Base-by-base conservation (phyloP, 2,888 invertebrate species). In the Mythimna ferrago region DNA sequence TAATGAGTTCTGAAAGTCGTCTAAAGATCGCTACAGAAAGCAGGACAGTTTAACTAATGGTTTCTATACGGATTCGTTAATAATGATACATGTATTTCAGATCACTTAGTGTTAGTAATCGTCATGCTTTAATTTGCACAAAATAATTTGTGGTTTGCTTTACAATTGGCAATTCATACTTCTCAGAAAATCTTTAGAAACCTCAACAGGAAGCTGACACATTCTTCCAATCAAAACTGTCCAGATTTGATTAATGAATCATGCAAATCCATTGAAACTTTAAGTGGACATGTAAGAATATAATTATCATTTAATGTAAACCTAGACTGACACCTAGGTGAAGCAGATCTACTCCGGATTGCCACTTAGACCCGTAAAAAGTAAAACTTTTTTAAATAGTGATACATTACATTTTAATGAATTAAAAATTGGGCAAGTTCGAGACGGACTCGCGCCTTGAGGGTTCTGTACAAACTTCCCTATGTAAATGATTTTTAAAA, bases 141-240 rank as follows among this genome's bases (percentile, higher is more conserved):
- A 58, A 80, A 54, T 2, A 35, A 7, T 76, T 73, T 76, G 74
- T 60, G 80, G 74, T 73, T 51, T 9, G 53, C 51, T 26, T 48
- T 38, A 26, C 48, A 73, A 78, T 26, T 65, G 58, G 51, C 38
- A 54, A 65, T 51, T 79, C 73, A 76, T 72, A 64, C 53, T 77
- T 81, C 61, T 56, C 35, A 54, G 71, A 81, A 78, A n/a, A 57
- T 62, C 16, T 54, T 63, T 54, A 48, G 21, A 21, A 58, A 41
- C 7, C 53, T 60, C 3, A 60, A 9, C 64, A 64, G 80, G 80
- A 76, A 80, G 54, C 76, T 51, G 41, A 54, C 58, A 73, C 54
- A 76, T 80, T 73, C 80, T 54, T 21, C 4, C 21, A 72, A 71
- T 57, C n/a, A 78, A 72, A 51, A 10, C 41, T 51, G 54, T 51